Evolutionary conservation across 30 jellyfish, hydroid and myxozoan genomes (phyloP), one percentile per base, ranked within the genome.

Genomic region (Pelagia noctiluca): DNA sequence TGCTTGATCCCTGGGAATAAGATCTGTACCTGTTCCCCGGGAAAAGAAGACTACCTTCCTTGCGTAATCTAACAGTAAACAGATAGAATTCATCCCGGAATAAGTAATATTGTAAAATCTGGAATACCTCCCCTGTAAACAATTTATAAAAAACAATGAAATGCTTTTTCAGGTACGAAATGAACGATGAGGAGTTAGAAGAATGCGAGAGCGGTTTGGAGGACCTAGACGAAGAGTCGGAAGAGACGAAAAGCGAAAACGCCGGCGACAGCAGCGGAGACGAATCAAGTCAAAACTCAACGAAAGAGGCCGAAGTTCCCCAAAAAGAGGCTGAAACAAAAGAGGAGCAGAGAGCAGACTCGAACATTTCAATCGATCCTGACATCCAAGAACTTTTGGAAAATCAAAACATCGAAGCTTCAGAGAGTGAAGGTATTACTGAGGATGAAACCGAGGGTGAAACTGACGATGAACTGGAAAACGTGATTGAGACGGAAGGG

Each of bases 141-240:
- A n/a, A n/a, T n/a, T n/a, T n/a, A n/a, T n/a, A n/a, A n/a, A n/a
- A n/a, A n/a, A n/a, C n/a, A n/a, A n/a, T n/a, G n/a, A n/a, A n/a
- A n/a, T n/a, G n/a, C n/a, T 31, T 35, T 32, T 68, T 2, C 29
- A 82, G 92, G 60, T 82, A 82, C 16, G 92, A 82, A 34, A 82
- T 82, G 92, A 82, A 80, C 30, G 92, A 82, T 36, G 81, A 36
- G 26, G 92, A 82, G 0, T 36, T 82, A 32, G 82, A 75, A 2
- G 26, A 66, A 32, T 33, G 71, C 21, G 84, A 75, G 2, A 82
- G 92, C 24, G 92, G 91, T 22, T 34, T 82, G 68, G 92, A 69
- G 42, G 80, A 33, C 24, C 8, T 79, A n/a, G 23, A 32, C 10
- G 75, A 42, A 33, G 80, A 67, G 2, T 8, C 12, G 4, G 80